Conservation (phyloP, 1,140 invertebrate genomes). For the Ganaspis sp. region DNA sequence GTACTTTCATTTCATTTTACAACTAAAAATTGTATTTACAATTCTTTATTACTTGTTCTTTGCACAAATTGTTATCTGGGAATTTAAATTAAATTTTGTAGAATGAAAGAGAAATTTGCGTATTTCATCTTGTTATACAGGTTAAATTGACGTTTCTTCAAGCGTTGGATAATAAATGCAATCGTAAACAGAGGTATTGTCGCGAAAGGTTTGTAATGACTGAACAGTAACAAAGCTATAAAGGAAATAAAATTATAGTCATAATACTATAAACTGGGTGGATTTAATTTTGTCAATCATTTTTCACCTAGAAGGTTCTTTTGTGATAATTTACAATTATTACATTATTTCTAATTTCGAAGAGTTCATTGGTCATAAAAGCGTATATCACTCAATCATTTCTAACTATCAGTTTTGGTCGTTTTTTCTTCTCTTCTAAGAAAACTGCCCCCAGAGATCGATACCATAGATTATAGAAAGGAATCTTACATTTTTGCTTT, state of each 20-base stretch:
- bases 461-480: conserved; percentile 13
- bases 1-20: not conserved
- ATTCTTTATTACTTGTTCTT: not conserved
- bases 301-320: too few species aligned
- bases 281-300: too few species aligned
- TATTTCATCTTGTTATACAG: too few species aligned
- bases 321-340: not conserved
- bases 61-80: not conserved
- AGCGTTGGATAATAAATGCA: not conserved
- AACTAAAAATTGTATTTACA: not conserved
- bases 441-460: conserved; percentile 20
- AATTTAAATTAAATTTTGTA: not conserved
- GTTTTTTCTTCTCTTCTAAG: conserved; percentile 24
- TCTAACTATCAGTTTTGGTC: not conserved
- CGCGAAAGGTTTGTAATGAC: not conserved
- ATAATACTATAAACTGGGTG: not conserved
- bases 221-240: not conserved
- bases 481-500: not conserved
- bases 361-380: not conserved
- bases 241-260: not conserved
- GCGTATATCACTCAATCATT: not conserved
- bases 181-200: not conserved
- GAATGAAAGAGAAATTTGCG: not conserved
- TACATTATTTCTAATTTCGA: not conserved
- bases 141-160: too few species aligned